A percentile compares a stretch with the other conserved stretches of the same genome.
phyloP scores from a whole-genome alignment of 2,888 invertebrate species.

The Merodon equestris region DNA sequence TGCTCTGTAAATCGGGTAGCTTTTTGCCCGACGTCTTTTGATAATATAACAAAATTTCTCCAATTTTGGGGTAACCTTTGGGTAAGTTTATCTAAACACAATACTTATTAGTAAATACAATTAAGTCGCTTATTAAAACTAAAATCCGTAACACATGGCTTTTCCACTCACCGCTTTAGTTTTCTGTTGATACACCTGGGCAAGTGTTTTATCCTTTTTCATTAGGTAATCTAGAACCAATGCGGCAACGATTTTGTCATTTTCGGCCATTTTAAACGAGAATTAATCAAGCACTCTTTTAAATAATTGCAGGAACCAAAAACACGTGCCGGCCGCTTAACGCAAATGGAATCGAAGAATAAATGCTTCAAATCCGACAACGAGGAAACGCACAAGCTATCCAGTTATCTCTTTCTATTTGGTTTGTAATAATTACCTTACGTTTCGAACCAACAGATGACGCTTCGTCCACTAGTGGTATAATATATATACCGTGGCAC shows the following conservation, averaged over 20 bases:
- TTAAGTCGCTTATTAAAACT: too few relatives aligned
- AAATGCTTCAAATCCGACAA: constrained; percentile 6
- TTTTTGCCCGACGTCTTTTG: constrained; percentile 80
- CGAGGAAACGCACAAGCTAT: not conserved
- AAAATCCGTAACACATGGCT: constrained; percentile 33
- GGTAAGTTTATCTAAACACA: constrained; percentile 69
- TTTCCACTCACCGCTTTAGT: constrained; percentile 85
- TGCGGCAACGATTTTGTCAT: constrained; percentile 80
- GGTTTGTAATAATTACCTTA: not conserved
- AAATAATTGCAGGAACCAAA: constrained; percentile 10
- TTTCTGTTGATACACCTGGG: constrained; percentile 85
- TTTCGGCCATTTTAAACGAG: constrained; percentile 78
- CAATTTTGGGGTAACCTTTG: constrained; percentile 84
- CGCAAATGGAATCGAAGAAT: constrained; percentile 37
- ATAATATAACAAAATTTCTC: constrained; percentile 82
- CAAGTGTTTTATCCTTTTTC: constrained; percentile 83
- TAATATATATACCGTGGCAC: too few relatives aligned
- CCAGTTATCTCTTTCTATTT: constrained; percentile 12
- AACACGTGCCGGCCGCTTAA: constrained; percentile 51
- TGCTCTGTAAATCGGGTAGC: constrained; percentile 74
- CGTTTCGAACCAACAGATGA: constrained; percentile 1
- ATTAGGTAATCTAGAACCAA: constrained; percentile 84
- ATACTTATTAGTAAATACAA: too few relatives aligned
- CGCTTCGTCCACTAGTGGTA: too few relatives aligned
- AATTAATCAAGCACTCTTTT: constrained; percentile 11